phyloP scores from a whole-genome alignment of 2,888 invertebrate genomes.

The Belgica antarctica region DNA sequence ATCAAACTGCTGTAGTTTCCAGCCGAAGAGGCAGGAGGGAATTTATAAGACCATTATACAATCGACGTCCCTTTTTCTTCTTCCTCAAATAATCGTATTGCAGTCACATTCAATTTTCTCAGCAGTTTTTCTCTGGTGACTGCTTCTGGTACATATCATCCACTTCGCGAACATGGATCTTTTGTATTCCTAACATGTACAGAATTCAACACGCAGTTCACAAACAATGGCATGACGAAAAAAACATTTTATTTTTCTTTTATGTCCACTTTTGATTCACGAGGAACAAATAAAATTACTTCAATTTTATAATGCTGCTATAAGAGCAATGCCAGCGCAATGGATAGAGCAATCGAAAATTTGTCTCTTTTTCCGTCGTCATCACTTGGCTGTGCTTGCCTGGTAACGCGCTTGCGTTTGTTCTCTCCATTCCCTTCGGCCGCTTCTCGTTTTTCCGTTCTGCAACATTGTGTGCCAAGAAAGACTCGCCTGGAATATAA shows the following conservation, averaged over 20 bases:
- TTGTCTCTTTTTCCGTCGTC: conserved; percentile 2
- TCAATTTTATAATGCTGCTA: conserved; percentile 17
- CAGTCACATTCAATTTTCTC: not conserved
- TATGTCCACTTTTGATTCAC: not conserved
- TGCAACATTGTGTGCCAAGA: too few relatives aligned
- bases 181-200: not conserved
- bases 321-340: not conserved
- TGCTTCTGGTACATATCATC: not conserved
- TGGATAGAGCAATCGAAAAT: not conserved
- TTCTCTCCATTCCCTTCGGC: conserved; percentile 11
- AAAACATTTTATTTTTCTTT: conserved; percentile 11
- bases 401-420: conserved; percentile 21
- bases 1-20: not conserved
- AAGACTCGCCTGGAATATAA: not conserved
- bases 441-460: too few relatives aligned
- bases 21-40: too few relatives aligned
- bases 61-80: not conserved
- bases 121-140: not conserved
- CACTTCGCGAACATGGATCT: not conserved
- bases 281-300: conserved; percentile 3
- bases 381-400: too few relatives aligned
- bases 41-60: conserved; percentile 11
- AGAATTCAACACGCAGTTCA: conserved; percentile 9
- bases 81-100: not conserved
- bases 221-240: not conserved